phyloP scores from a whole-genome alignment of 30 jellyfish, hydroid and myxozoan species.

The Turritopsis dohrnii region DNA sequence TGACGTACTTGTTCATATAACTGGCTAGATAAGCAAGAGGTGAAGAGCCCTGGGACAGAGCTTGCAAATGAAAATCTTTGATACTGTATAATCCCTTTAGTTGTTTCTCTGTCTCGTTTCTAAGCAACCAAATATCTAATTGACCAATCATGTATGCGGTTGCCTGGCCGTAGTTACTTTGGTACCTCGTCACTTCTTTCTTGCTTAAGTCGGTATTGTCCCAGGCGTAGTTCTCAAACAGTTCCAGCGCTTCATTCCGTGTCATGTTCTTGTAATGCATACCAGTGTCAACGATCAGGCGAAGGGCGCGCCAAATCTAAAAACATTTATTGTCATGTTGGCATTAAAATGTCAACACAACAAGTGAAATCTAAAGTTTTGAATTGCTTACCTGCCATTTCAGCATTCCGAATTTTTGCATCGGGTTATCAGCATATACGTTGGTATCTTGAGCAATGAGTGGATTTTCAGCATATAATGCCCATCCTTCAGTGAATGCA shows the following conservation, averaged over 20 bases:
- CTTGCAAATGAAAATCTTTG: conserved; percentile 91
- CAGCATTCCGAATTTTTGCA: conserved; percentile 96
- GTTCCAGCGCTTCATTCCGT: conserved; percentile 68
- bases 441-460: conserved; percentile 90
- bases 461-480: conserved; percentile 95
- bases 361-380: not conserved
- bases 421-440: conserved; percentile 61
- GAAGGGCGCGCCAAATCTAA: conserved; percentile 98
- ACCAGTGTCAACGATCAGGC: conserved; percentile 97
- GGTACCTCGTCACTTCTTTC: conserved; percentile 93
- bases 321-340: too few species aligned
- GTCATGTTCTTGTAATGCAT: conserved; percentile 75
- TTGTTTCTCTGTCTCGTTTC: conserved; percentile 59
- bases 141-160: conserved; percentile 98
- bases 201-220: conserved; percentile 87
- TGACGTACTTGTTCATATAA: conserved; percentile 54
- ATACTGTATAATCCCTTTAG: conserved; percentile 55
- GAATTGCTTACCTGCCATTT: conserved; percentile 87
- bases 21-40: conserved; percentile 50
- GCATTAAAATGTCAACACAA: too few species aligned
- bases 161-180: conserved; percentile 99
- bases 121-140: conserved; percentile 66
- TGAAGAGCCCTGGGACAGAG: conserved; percentile 80
- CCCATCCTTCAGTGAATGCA: conserved; percentile 99
- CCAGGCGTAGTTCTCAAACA: conserved; percentile 92